Conservation (phyloP, 2,113 vertebrate species). For the Aleadryas rufinucha region DNA sequence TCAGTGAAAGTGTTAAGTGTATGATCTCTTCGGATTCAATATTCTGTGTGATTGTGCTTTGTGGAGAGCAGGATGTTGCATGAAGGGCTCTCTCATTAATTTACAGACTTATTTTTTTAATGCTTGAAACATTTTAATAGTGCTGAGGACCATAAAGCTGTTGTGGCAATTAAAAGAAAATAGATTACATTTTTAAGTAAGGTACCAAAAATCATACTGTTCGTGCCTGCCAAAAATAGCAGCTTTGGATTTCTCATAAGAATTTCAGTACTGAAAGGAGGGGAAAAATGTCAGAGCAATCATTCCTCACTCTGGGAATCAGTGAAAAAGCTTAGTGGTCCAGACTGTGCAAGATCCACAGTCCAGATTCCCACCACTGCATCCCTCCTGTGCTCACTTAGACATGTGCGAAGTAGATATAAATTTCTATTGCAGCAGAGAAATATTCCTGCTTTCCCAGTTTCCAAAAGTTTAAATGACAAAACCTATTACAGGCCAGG, state of each 20-base stretch:
- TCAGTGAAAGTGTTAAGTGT: not conserved
- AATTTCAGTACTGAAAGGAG: not conserved
- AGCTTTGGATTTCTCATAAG: slow-evolving; percentile 26
- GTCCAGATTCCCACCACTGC: not conserved
- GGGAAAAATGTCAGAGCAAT: slow-evolving; percentile 9
- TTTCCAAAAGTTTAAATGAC: not conserved
- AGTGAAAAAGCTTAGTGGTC: not conserved
- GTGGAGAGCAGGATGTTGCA: not conserved
- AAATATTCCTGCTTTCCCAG: not conserved
- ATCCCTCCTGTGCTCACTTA: not conserved
- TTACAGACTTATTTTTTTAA: not conserved
- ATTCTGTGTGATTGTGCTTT: not conserved
- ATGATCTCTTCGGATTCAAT: not conserved
- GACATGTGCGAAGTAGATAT: not conserved
- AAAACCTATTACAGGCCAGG: not conserved
- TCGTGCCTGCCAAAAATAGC: slow-evolving; percentile 34
- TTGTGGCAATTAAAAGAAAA: slow-evolving; percentile 5
- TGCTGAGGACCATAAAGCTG: not conserved
- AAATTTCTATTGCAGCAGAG: not conserved
- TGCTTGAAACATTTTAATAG: not conserved
- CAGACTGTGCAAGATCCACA: not conserved
- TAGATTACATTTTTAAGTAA: not conserved
- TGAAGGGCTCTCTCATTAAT: not conserved
- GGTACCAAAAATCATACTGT: not conserved
- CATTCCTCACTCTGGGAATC: slow-evolving; percentile 18